A percentile compares a stretch with the other conserved stretches of the same genome.
These are phyloP conservation scores for Istiophorus platypterus DNA, from an alignment of 2,113 vertebrate species.

Conservation along the genomic window DNA sequence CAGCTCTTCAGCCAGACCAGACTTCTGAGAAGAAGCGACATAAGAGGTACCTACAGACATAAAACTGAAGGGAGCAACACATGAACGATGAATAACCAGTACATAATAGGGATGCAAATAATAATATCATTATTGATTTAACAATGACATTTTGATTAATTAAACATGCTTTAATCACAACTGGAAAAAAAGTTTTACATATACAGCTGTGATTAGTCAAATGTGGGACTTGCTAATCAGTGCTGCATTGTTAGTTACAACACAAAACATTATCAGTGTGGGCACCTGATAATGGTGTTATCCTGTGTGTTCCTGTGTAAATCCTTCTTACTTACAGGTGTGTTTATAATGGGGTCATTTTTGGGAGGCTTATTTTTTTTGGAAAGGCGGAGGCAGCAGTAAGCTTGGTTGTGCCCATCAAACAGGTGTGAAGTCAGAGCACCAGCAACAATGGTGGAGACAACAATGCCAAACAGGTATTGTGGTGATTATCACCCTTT, in stretches of 20 bases:
- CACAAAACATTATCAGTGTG: not conserved
- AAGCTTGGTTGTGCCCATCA: not conserved
- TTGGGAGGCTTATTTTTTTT: not conserved
- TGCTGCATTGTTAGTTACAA: not conserved
- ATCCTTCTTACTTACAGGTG: not conserved
- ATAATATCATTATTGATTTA: not conserved
- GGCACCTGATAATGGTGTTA: not conserved
- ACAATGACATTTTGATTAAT: not conserved
- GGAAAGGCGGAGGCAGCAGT: no score
- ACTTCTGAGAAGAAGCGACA: slow-evolving; percentile 14
- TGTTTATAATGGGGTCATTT: not conserved
- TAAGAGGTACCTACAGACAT: not conserved
- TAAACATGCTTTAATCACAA: not conserved
- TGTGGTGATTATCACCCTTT: not conserved
- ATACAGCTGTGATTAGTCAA: not conserved
- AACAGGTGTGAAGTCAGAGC: not conserved
- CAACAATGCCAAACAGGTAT: not conserved
- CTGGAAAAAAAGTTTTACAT: not conserved
- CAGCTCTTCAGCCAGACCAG: slow-evolving; percentile 36
- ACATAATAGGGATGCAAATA: not conserved
- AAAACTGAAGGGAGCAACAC: not conserved
- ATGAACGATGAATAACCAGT: not conserved
- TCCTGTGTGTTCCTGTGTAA: not conserved
- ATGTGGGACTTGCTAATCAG: not conserved
- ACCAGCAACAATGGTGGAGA: not conserved